These are phyloP conservation scores for Sciurus vulgaris DNA, from an alignment of 2,797 vertebrate species.

Conservation along the genomic window DNA sequence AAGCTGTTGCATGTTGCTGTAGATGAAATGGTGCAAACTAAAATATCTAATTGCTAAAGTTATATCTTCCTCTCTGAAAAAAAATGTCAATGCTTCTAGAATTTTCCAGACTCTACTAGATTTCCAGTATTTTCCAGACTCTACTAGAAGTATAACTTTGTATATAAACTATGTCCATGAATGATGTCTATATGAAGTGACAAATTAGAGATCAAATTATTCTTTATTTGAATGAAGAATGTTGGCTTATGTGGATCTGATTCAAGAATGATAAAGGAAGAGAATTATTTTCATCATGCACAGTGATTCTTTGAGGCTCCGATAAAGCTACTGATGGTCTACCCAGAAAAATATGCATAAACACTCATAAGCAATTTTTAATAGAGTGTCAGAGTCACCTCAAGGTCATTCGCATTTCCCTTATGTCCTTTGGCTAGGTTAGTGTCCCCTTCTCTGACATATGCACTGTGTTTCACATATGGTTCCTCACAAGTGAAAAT, in stretches of 20 bases:
- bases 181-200: not conserved
- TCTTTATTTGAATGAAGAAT: conserved; percentile 29
- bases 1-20: conserved; percentile 36
- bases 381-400: not conserved
- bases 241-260: not conserved
- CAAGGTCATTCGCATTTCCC: not conserved
- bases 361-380: not conserved
- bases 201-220: conserved; percentile 16
- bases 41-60: conserved; percentile 55
- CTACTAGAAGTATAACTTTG: not conserved
- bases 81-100: not conserved
- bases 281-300: not conserved
- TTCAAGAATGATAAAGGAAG: conserved; percentile 2
- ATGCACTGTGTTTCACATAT: not conserved
- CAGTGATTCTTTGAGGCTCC: not conserved
- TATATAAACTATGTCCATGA: not conserved
- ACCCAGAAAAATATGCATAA: not conserved
- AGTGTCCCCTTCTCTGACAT: not conserved
- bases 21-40: conserved; percentile 23
- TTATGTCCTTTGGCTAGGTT: not conserved
- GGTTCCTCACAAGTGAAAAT: not conserved
- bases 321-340: not conserved
- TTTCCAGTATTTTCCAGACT: not conserved
- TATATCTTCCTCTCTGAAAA: conserved; percentile 34
- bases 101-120: conserved; percentile 16